phyloP scores from a whole-genome alignment of 1,140 invertebrate genomes.

The Melitaea cinxia region DNA sequence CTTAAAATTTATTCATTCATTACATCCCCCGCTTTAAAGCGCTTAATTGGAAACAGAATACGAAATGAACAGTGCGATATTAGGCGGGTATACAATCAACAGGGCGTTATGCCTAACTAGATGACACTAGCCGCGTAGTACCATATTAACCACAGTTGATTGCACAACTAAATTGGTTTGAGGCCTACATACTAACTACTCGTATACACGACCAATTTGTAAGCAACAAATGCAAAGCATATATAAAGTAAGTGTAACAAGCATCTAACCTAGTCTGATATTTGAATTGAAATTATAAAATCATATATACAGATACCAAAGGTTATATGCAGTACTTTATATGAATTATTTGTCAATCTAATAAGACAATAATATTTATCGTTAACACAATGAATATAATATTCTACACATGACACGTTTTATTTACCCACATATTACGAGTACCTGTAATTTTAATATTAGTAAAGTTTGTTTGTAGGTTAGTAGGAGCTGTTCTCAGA shows the following conservation, averaged over 20 bases:
- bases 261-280: too few species aligned
- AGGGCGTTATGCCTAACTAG: conserved; percentile 47
- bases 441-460: too few species aligned
- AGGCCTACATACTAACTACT: conserved; percentile 48
- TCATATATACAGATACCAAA: too few species aligned
- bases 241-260: conserved; percentile 15
- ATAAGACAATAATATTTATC: too few species aligned
- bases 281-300: too few species aligned
- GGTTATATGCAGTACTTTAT: too few species aligned
- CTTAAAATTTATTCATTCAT: conserved; percentile 31
- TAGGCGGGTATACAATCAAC: conserved; percentile 43
- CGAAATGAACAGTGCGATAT: conserved; percentile 38
- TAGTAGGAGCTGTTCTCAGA: too few species aligned
- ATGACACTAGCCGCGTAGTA: conserved; percentile 46
- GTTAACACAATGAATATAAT: too few species aligned
- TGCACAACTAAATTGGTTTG: conserved; percentile 58
- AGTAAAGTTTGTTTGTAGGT: too few species aligned
- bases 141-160: conserved; percentile 66
- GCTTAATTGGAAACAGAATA: conserved; percentile 39
- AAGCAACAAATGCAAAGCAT: conserved; percentile 19
- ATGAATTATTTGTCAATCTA: too few species aligned
- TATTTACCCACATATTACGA: too few species aligned
- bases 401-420: too few species aligned
- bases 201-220: conserved; percentile 38
- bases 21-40: conserved; percentile 18